Conservation (phyloP, 2,797 vertebrate species). For the Botia almorhae region DNA sequence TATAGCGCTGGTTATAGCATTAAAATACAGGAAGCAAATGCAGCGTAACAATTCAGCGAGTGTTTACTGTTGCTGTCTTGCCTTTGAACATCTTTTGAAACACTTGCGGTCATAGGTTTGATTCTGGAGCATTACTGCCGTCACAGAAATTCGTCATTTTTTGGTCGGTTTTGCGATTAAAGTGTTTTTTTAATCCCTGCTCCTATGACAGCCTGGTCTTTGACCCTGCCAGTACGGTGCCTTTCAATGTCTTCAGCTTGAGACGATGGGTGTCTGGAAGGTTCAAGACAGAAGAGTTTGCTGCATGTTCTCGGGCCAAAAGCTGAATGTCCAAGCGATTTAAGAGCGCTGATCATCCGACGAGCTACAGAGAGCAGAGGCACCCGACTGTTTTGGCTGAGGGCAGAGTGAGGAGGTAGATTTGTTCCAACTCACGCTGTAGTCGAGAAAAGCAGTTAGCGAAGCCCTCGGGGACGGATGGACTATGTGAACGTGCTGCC, state of each 20-base stretch:
- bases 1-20: neutral
- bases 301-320: conserved; percentile 44
- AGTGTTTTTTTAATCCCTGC: conserved; percentile 35
- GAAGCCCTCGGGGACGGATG: conserved; percentile 35
- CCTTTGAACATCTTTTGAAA: conserved; percentile 2
- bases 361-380: conserved; percentile 28
- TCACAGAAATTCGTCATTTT: conserved; percentile 11
- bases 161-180: conserved; percentile 36
- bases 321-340: conserved; percentile 51
- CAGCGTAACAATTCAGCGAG: neutral
- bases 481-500: conserved; percentile 22
- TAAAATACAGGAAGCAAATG: neutral
- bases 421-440: conserved; percentile 53
- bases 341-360: conserved; percentile 47
- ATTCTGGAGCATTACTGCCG: conserved; percentile 13
- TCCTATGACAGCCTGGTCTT: conserved; percentile 9
- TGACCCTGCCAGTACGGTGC: conserved; percentile 36
- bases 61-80: neutral
- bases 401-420: conserved; percentile 53
- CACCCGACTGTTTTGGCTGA: conserved; percentile 41
- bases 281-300: conserved; percentile 29
- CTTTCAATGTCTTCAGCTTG: conserved; percentile 24
- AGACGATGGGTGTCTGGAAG: conserved; percentile 48
- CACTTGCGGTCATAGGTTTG: conserved; percentile 23
- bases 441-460: conserved; percentile 44